Evolutionary conservation across 2,113 vertebrate genomes (phyloP), one percentile per base, ranked within the genome.

Genomic region (Sinocyclocheilus anophthalmus): DNA sequence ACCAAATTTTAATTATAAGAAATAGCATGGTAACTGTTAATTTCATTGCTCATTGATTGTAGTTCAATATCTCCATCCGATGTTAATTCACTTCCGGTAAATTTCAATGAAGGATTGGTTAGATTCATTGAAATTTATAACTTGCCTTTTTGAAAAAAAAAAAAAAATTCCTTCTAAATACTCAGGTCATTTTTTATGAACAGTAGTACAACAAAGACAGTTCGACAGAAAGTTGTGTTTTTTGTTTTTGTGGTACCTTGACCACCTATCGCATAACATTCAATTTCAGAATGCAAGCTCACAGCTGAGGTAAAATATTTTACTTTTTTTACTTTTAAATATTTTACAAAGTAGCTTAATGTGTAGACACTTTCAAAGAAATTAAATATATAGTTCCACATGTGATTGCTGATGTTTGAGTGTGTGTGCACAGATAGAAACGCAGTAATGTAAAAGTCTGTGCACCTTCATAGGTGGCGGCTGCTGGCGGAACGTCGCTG

Each of bases 401-500:
- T 12, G 1, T 12, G 16, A 1, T 2, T 76, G 42, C 76, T 72
- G 45, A 73, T 63, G 45, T 45, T 9, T 45, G 42, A 10, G 72
- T 67, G 0, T 22, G 8, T 93, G 11, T 57, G 13, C 24, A 48
- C 59, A 63, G 2, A 37, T 30, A 39, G 0, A n/a, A 10, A 7
- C 63, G 33, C 10, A 59, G 16, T 16, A 30, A 63, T 30, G 37
- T 48, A 30, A 59, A 26, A 24, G 65, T 50, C 22, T 84, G 5
- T 42, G 10, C 61, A 95, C 94, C 94, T 95, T 99, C 98, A 99
- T 99, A 24, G 98, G 98, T 24, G 98, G 98, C 1, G 98, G 97
- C 84, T 99, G 98, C 90, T 99, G 98, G 89, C 98, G 95, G 94
- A 99, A 99, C 5, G 98, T 97, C 73, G 98, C 97, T 0, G 97